These are phyloP conservation scores for Epizoanthus scotinus DNA, from an alignment of 92 coral and sea anemone species.

Conservation along the genomic window DNA sequence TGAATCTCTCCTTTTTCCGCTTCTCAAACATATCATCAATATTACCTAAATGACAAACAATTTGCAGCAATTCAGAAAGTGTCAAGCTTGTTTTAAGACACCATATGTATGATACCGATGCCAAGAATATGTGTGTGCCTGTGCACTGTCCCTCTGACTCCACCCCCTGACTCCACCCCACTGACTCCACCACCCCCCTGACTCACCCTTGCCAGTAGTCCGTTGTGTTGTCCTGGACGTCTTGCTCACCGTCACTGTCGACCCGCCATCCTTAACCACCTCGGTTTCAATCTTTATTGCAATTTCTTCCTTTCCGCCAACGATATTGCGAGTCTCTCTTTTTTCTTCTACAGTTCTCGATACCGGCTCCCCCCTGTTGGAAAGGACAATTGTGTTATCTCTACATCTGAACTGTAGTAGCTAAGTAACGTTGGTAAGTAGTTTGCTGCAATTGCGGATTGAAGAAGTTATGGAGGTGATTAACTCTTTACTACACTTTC, in stretches of 20 bases:
- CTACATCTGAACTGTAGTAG: not conserved
- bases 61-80: not conserved
- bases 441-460: too few relatives aligned
- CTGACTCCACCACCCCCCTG: too few relatives aligned
- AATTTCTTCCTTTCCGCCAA: slow-evolving; percentile 20
- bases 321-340: slow-evolving; percentile 3
- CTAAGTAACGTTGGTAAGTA: too few relatives aligned
- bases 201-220: slow-evolving; percentile 24
- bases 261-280: slow-evolving; percentile 58
- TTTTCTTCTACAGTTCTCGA: not conserved
- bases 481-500: too few relatives aligned
- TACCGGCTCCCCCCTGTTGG: not conserved
- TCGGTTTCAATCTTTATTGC: slow-evolving; percentile 65
- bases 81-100: slow-evolving; percentile 1
- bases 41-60: slow-evolving; percentile 26
- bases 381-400: not conserved
- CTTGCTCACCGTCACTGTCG: slow-evolving; percentile 62
- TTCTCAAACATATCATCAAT: slow-evolving; percentile 74
- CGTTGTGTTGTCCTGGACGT: slow-evolving; percentile 59
- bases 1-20: slow-evolving; percentile 77
- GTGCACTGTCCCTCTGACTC: not conserved
- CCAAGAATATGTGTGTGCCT: too few relatives aligned
- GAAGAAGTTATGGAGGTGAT: too few relatives aligned
- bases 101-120: not conserved
- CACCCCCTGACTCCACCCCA: not conserved